phyloP scores from a whole-genome alignment of 2,113 vertebrate species.

The Indicator maculatus region DNA sequence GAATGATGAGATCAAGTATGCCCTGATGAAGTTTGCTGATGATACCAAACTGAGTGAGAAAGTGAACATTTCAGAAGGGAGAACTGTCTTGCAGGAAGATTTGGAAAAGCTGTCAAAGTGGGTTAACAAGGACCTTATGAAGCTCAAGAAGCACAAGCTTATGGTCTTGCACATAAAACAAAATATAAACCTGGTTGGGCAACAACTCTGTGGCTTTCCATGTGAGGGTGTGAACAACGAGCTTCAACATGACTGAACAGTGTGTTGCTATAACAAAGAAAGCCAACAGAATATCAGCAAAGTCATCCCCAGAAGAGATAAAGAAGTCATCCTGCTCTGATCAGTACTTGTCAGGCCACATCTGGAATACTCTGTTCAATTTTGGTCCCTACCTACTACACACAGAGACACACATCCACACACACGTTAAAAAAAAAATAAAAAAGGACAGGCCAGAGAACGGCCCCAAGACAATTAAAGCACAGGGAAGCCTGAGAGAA shows the following conservation, averaged over 20 bases:
- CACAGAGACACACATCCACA: too few species aligned
- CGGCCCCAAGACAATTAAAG: neutral
- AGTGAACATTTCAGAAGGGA: neutral
- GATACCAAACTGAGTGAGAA: neutral
- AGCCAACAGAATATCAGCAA: neutral
- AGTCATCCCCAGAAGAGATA: neutral
- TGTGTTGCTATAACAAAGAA: neutral
- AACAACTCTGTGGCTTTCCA: neutral
- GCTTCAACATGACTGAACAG: neutral
- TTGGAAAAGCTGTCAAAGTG: neutral
- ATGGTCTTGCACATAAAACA: neutral
- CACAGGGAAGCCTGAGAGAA: neutral
- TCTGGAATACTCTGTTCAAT: neutral
- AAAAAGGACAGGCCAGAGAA: neutral
- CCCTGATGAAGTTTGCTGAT: neutral
- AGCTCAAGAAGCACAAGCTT: neutral
- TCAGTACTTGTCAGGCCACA: neutral
- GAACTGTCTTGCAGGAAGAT: neutral
- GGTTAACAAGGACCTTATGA: neutral
- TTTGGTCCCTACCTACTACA: rapidly evolving
- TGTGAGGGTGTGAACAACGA: neutral
- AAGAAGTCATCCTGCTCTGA: neutral
- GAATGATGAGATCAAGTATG: neutral
- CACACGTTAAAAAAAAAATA: too few species aligned
- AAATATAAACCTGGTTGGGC: neutral